Base-by-base conservation (phyloP, 2,888 invertebrate genomes). In the Trissolcus brochymenae region DNA sequence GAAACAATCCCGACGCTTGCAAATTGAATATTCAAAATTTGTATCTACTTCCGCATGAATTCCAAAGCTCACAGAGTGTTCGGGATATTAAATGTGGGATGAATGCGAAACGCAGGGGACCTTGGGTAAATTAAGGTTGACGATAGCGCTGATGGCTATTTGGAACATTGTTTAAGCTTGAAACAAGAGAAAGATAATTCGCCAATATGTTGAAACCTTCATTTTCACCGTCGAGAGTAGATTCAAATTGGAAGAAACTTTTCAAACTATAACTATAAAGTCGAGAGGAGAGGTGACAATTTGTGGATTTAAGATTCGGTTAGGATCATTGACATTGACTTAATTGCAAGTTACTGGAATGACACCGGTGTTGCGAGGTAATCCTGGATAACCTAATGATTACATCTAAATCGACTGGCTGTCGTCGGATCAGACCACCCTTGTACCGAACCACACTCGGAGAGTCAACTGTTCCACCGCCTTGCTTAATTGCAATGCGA, bases 401-500 rank as follows among this genome's bases (percentile, higher is more conserved):
- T 81, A 79, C 79, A 79, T 80, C 78, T 76, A 80, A 82, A 81
- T 81, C 82, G 82, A 81, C 79, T 80, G 81, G 70, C 80, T 80
- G 82, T 81, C 79, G 73, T 75, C 80, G 74, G 73, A 79, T 78
- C 77, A 68, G 76, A 75, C 75, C 77, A 67, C 73, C 76, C 78
- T 80, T 76, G 76, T 76, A 78, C 68, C 67, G 71, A 74, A 70
- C 74, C 66, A 51, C 57, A 59, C 73, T 70, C 55, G 74, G 61
- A 72, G 72, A 75, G 70, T 70, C 73, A 76, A 76, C 76, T 55
- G 57, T 80, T 61, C 57, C 51, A 2, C 11, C 35, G 43, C 74
- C 76, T 59, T 59, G 76, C 73, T 85, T 86, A 86, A 86, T 86
- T 86, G 85, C 85, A 81, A 84, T 85, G 73, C 84, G 81, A 86